Base-by-base conservation (phyloP, 2,797 vertebrate genomes). In the Notoglanidium macrostoma region DNA sequence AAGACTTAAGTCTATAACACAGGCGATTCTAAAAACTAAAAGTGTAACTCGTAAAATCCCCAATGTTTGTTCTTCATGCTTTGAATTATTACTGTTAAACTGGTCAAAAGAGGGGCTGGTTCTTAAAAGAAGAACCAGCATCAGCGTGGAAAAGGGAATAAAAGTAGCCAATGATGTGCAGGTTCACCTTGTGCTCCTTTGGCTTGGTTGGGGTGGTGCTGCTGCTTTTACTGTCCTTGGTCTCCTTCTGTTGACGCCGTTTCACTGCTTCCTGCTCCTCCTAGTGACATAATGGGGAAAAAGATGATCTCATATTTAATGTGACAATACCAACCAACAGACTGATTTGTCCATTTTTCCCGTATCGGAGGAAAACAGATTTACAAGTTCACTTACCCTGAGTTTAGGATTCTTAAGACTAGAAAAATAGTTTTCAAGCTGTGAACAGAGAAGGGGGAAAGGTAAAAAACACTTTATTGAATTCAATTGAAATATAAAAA, bases 361-460 rank as follows among this genome's bases (percentile, higher is more conserved):
- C 5, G 29, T 44, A 26, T 44, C 15, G n/a, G 7, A 63, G 23
- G 11, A n/a, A 32, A 49, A 32, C 54, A 12, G 44, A 51, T 44
- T 7, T 40, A 23, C 11, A 46, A 11, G 23, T 44, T 35, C 67
- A 95, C 98, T 98, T 96, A 99, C 98, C 98, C 98, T 99, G 98
- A 99, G 98, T 99, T 99, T 99, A 96, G 98, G 98, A 95, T 99
- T 99, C 98, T 98, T 99, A 95, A 99, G 96, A 97, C 97, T 98
- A 97, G 98, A 99, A 97, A 99, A 99, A 96, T 99, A 99, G 95
- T 99, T 99, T 99, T 99, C 98, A 99, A 99, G 98, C 98, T 99
- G 95, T 88, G 93, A 93, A 87, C 87, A 73, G 51, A 70, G 11
- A 32, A 35, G 35, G 70, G 2, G 21, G 21, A 14, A 32, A 40